Conservation (phyloP, 2,797 vertebrate genomes). For the Denticeps clupeoides region DNA sequence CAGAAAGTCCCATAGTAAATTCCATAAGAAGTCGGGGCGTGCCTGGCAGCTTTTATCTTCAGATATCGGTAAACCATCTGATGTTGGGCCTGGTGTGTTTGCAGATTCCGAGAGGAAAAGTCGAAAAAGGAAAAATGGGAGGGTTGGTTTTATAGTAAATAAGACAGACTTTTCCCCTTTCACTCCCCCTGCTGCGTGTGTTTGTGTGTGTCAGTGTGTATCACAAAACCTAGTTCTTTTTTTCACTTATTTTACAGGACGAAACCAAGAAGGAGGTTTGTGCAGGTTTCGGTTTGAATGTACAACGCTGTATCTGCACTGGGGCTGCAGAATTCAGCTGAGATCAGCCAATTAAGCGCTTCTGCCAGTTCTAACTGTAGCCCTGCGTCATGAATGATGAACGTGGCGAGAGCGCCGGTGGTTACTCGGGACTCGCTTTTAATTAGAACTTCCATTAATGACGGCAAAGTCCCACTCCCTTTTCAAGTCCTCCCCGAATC, state of each 20-base stretch:
- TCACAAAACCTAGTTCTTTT: too few relatives aligned
- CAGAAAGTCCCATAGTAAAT: too few relatives aligned
- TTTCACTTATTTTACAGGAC: too few relatives aligned
- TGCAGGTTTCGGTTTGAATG: constrained; percentile 19
- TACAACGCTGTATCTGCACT: constrained; percentile 32
- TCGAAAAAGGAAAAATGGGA: constrained; percentile 6
- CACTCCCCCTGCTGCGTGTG: neutral
- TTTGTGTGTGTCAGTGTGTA: constrained; percentile 19
- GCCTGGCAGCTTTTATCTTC: too few relatives aligned
- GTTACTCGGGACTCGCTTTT: constrained; percentile 45
- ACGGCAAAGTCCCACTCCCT: constrained; percentile 48
- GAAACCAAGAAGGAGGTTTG: neutral
- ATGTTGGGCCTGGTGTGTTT: neutral
- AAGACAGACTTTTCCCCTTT: too few relatives aligned
- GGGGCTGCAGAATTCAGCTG: constrained; percentile 26
- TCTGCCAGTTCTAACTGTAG: constrained; percentile 41
- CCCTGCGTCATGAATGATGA: constrained; percentile 50
- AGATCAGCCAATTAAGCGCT: constrained; percentile 49
- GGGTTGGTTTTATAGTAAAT: constrained; percentile 2
- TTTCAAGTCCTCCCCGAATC: constrained; percentile 51
- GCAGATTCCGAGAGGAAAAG: constrained; percentile 12
- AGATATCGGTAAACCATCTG: constrained; percentile 17
- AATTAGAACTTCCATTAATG: constrained; percentile 57
- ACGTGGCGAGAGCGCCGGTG: constrained; percentile 29
- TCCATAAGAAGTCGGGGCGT: too few relatives aligned